These are phyloP conservation scores for Phoxinus dragarum DNA, from an alignment of 2,797 vertebrate genomes.

Conservation along the genomic window DNA sequence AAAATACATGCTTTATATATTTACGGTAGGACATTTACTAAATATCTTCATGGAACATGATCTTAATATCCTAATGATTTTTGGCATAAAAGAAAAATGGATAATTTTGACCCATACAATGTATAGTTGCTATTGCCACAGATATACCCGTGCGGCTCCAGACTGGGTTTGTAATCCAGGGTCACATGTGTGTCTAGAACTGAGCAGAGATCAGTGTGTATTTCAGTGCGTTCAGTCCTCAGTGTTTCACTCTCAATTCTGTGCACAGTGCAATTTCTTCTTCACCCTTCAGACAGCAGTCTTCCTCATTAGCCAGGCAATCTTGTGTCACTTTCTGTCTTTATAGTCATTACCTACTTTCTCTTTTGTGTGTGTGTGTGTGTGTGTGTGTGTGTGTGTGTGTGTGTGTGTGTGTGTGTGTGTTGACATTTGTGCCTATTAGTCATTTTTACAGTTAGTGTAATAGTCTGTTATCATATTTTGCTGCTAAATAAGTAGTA, in stretches of 20 bases:
- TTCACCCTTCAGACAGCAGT: conserved; percentile 54
- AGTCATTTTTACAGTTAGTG: conserved; percentile 2
- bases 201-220: conserved; percentile 39
- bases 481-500: neutral
- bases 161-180: too few species aligned
- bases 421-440: neutral
- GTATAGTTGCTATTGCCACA: too few species aligned
- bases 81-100: too few species aligned
- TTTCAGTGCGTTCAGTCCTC: conserved; percentile 45
- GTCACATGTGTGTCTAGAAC: neutral
- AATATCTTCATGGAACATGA: too few species aligned
- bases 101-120: too few species aligned
- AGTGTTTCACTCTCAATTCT: conserved; percentile 64
- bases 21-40: too few species aligned
- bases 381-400: neutral
- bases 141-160: too few species aligned
- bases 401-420: too few species aligned
- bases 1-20: too few species aligned
- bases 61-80: too few species aligned
- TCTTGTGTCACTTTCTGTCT: conserved; percentile 70
- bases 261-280: conserved; percentile 69
- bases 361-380: too few species aligned
- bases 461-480: neutral
- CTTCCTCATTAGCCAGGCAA: conserved; percentile 55
- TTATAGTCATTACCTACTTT: conserved; percentile 62